These are phyloP conservation scores for Microcebus murinus DNA, from an alignment of 2,113 vertebrate species.

Conservation along the genomic window DNA sequence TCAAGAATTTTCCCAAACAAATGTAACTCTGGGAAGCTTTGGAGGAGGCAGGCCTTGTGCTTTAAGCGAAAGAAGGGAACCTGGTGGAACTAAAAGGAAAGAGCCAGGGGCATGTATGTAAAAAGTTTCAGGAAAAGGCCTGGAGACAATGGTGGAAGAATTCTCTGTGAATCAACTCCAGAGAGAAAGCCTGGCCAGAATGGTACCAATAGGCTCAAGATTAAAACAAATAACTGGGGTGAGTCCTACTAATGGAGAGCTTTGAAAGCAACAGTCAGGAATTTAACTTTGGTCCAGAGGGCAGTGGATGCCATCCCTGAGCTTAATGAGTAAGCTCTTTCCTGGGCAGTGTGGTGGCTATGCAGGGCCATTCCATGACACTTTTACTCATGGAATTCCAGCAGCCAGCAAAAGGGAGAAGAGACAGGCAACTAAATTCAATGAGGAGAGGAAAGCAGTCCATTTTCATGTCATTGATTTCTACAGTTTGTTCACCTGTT, in stretches of 20 bases:
- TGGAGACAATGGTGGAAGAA: not conserved
- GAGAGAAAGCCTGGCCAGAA: not conserved
- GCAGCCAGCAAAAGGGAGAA: not conserved
- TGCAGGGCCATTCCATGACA: not conserved
- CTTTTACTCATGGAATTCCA: not conserved
- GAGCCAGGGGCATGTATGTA: fast-evolving
- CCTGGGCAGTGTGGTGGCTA: not conserved
- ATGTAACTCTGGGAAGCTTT: not conserved
- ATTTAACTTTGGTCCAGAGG: slow-evolving; percentile 17
- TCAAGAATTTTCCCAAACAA: not conserved
- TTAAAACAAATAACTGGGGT: not conserved
- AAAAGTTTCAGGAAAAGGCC: not conserved
- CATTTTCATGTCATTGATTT: slow-evolving; percentile 71
- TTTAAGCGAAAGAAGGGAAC: not conserved
- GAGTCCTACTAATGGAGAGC: slow-evolving; percentile 26
- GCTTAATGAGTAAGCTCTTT: not conserved
- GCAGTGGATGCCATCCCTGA: not conserved
- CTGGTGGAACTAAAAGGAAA: not conserved
- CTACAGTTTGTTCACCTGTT: slow-evolving; percentile 74
- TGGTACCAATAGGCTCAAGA: not conserved
- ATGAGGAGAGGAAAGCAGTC: slow-evolving; percentile 54
- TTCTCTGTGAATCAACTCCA: not conserved
- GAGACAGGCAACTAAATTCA: slow-evolving; percentile 62
- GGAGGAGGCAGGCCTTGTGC: not conserved
- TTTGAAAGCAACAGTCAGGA: slow-evolving; percentile 26